phyloP scores from a whole-genome alignment of 2,888 invertebrate genomes.

The Lottia gigantea region DNA sequence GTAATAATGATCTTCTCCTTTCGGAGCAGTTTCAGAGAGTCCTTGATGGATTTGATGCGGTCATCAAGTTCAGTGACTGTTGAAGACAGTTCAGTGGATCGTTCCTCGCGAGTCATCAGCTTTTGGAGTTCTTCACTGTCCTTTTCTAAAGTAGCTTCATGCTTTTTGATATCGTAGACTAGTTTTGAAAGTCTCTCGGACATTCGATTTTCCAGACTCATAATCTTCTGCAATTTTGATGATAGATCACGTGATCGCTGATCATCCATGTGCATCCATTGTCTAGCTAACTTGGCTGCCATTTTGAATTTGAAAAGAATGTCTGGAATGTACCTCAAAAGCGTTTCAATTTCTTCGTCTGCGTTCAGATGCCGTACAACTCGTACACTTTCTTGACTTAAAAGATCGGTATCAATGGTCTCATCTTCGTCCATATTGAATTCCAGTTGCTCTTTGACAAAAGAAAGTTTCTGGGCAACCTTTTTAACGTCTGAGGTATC shows the following conservation, averaged over 20 bases:
- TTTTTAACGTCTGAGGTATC: constrained; percentile 53
- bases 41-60: constrained; percentile 30
- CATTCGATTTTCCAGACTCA: constrained; percentile 41
- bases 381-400: constrained; percentile 50
- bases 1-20: constrained; percentile 42
- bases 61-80: constrained; percentile 42
- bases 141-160: constrained; percentile 46
- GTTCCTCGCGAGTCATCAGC: constrained; percentile 48
- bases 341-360: constrained; percentile 40
- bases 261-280: constrained; percentile 55
- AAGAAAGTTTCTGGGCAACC: constrained; percentile 46
- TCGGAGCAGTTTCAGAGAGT: constrained; percentile 34
- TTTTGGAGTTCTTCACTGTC: constrained; percentile 45
- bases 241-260: constrained; percentile 50
- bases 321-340: constrained; percentile 51
- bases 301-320: constrained; percentile 54
- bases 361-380: constrained; percentile 44
- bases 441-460: constrained; percentile 49
- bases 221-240: constrained; percentile 46
- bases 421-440: constrained; percentile 50
- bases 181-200: constrained; percentile 40
- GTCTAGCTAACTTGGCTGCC: constrained; percentile 46
- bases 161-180: constrained; percentile 40
- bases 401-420: constrained; percentile 42
- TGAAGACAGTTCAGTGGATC: constrained; percentile 43